These are phyloP conservation scores for Ochropleura plecta DNA, from an alignment of 2,888 invertebrate species.

Conservation along the genomic window DNA sequence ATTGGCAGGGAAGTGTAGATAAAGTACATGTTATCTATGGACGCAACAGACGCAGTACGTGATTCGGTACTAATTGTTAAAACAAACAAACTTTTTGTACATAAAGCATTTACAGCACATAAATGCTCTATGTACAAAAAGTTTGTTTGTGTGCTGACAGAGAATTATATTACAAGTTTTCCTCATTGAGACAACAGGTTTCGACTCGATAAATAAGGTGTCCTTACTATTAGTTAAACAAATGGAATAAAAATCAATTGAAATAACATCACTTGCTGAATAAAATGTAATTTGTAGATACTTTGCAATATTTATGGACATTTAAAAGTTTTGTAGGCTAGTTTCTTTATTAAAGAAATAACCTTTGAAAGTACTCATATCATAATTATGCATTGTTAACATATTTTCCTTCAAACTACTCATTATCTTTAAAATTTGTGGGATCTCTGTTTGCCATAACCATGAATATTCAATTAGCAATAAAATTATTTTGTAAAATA, in stretches of 20 bases:
- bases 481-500: neutral
- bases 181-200: conserved; percentile 2
- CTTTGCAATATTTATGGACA: neutral
- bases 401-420: neutral
- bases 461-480: neutral
- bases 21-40: neutral
- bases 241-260: neutral
- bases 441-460: neutral
- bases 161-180: conserved; percentile 17
- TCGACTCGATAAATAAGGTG: neutral
- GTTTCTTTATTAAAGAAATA: neutral
- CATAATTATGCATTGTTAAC: too few species aligned
- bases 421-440: neutral
- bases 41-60: neutral
- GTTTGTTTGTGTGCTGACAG: neutral
- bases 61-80: conserved; percentile 6
- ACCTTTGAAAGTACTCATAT: too few species aligned
- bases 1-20: conserved; percentile 6
- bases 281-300: neutral
- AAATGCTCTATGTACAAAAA: neutral
- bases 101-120: too few species aligned
- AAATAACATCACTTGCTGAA: neutral
- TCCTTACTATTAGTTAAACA: neutral
- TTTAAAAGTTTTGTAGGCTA: neutral
- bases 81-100: conserved; percentile 12